Conservation (phyloP, 2,797 vertebrate genomes). For the Karalla daura region DNA sequence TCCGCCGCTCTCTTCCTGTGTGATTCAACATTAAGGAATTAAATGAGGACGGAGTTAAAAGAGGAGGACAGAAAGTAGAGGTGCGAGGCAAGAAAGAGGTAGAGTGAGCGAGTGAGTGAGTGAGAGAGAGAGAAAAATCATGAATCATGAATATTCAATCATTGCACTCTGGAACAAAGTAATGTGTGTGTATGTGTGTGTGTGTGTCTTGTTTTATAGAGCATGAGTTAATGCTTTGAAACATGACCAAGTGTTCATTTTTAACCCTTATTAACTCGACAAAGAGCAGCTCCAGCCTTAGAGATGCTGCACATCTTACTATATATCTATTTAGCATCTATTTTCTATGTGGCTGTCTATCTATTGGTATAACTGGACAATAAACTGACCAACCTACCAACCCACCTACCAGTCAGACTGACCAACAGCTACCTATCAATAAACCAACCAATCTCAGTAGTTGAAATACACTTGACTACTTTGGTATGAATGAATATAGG, state of each 20-base stretch:
- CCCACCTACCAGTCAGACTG: no score
- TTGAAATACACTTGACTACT: no score
- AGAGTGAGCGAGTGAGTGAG: no score
- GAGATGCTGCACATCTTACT: not conserved
- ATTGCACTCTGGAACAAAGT: slow-evolving; percentile 59
- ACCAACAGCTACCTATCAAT: no score
- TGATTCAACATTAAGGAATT: slow-evolving; percentile 57
- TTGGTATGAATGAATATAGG: no score
- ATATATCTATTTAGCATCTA: slow-evolving; percentile 5
- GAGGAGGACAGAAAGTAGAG: slow-evolving; percentile 32
- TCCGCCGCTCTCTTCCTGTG: slow-evolving; percentile 33
- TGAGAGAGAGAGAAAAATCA: slow-evolving; percentile 40
- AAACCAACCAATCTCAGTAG: no score
- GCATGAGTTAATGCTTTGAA: slow-evolving; percentile 73
- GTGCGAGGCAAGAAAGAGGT: not conserved
- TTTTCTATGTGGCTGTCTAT: no score
- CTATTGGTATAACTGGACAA: no score
- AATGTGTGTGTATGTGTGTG: slow-evolving; percentile 11
- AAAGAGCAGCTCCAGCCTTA: slow-evolving; percentile 7
- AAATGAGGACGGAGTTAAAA: slow-evolving; percentile 41
- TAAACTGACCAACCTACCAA: no score
- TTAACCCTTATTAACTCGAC: slow-evolving; percentile 29
- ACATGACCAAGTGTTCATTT: slow-evolving; percentile 68
- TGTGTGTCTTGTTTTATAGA: slow-evolving; percentile 66
- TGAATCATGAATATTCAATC: slow-evolving; percentile 75